Evolutionary conservation across 2,797 vertebrate genomes (phyloP).

Genomic region (Craterocephalus amniculus): DNA sequence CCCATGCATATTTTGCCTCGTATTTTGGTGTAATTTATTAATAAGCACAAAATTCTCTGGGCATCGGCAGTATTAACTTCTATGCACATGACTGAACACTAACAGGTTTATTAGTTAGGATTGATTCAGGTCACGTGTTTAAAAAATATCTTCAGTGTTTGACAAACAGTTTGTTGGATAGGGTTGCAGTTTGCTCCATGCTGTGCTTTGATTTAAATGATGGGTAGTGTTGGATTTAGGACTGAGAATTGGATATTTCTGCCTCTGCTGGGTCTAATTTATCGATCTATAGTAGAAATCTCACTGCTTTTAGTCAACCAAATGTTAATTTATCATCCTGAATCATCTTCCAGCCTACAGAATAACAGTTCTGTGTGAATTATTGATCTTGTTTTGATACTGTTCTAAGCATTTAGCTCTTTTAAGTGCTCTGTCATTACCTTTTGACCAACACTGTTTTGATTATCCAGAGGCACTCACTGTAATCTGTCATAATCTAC

Average conservation of each 20-base stretch:
- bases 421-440: neutral
- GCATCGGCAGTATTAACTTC: too few species aligned
- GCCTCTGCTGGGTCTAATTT: neutral
- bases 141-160: too few species aligned
- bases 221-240: neutral
- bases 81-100: too few species aligned
- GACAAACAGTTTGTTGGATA: too few species aligned
- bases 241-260: neutral
- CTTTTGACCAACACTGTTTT: neutral
- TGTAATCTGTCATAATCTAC: conserved; percentile 5
- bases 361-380: neutral
- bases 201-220: neutral
- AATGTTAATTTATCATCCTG: neutral
- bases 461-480: neutral
- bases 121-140: too few species aligned
- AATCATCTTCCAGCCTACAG: conserved; percentile 11
- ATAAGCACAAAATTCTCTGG: too few species aligned
- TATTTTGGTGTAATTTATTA: too few species aligned
- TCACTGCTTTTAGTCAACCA: neutral
- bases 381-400: neutral
- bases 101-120: too few species aligned
- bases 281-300: neutral
- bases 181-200: too few species aligned
- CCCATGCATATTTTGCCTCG: too few species aligned
- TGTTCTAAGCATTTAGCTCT: neutral